These are phyloP conservation scores for Chloroclystis v-ata DNA, from an alignment of 2,888 invertebrate genomes.

Conservation along the genomic window DNA sequence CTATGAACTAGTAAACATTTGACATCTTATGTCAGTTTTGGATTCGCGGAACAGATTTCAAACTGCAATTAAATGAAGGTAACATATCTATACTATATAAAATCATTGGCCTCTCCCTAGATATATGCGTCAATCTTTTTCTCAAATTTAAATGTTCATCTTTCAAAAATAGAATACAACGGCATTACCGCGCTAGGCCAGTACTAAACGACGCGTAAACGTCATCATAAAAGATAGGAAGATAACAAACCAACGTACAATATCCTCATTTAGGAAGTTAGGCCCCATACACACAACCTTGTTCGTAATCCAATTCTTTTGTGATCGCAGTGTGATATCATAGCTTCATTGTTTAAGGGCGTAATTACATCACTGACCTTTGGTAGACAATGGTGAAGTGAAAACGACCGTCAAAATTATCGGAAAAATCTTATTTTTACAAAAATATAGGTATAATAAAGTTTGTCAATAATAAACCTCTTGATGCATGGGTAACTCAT, in stretches of 20 bases:
- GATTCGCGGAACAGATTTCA: too few relatives aligned
- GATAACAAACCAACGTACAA: neutral
- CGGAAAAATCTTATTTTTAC: slow-evolving; percentile 13
- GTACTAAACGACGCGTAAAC: neutral
- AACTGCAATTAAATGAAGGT: too few relatives aligned
- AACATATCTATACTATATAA: too few relatives aligned
- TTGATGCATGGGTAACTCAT: too few relatives aligned
- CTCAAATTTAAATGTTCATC: neutral
- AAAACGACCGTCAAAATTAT: slow-evolving; percentile 23
- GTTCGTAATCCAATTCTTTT: slow-evolving; percentile 27
- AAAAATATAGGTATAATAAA: neutral
- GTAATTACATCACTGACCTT: slow-evolving; percentile 30
- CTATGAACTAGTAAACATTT: too few relatives aligned
- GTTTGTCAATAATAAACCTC: neutral
- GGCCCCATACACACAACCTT: slow-evolving; percentile 23
- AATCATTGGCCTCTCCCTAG: too few relatives aligned
- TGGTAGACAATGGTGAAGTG: slow-evolving; percentile 25
- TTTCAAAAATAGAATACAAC: neutral
- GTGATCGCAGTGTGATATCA: slow-evolving; percentile 20
- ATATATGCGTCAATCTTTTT: too few relatives aligned
- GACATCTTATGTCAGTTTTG: too few relatives aligned
- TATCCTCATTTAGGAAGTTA: slow-evolving; percentile 16
- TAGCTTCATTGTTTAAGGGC: slow-evolving; percentile 25
- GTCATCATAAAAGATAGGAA: neutral
- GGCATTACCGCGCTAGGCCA: neutral